Percentiles rank a stretch among this genome's conserved stretches.
Evolutionary conservation across 1,140 invertebrate genomes (phyloP).

Genomic region (Zaprionus lachaisei): DNA sequence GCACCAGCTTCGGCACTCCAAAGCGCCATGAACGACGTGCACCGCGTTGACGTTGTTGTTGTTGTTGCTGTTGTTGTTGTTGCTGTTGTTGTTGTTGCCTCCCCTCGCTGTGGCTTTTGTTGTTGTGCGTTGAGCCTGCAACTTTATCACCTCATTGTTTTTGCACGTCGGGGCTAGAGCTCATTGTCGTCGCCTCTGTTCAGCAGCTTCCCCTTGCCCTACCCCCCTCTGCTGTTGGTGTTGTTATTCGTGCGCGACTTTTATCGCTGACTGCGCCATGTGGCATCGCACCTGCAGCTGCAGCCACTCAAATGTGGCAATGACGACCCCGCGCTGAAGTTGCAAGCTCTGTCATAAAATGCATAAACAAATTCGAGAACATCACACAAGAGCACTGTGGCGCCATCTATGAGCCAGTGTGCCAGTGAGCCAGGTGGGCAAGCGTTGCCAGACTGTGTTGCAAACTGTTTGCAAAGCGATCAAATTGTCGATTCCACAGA

Average conservation of each 20-base stretch:
- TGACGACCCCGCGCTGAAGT: constrained; percentile 32
- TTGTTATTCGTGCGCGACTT: constrained; percentile 28
- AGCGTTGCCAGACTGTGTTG: not conserved
- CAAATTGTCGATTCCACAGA: not conserved
- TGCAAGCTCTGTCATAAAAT: constrained; percentile 28
- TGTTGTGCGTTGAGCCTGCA: constrained; percentile 77
- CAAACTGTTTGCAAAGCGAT: not conserved
- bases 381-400: not conserved
- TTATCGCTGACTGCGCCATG: constrained; percentile 42
- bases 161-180: constrained; percentile 58
- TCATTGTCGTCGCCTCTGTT: constrained; percentile 57
- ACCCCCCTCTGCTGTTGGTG: not conserved
- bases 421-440: not conserved
- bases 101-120: constrained; percentile 37
- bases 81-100: constrained; percentile 39
- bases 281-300: constrained; percentile 22
- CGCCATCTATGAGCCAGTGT: constrained; percentile 28
- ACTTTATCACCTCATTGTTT: constrained; percentile 83
- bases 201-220: not conserved
- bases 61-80: constrained; percentile 43
- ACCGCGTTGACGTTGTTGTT: constrained; percentile 38
- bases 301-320: constrained; percentile 41
- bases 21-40: constrained; percentile 77
- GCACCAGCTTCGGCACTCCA: constrained; percentile 51
- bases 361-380: constrained; percentile 39